These are phyloP conservation scores for Aspidoscelis tigris DNA, from an alignment of 2,113 vertebrate genomes.

Conservation along the genomic window DNA sequence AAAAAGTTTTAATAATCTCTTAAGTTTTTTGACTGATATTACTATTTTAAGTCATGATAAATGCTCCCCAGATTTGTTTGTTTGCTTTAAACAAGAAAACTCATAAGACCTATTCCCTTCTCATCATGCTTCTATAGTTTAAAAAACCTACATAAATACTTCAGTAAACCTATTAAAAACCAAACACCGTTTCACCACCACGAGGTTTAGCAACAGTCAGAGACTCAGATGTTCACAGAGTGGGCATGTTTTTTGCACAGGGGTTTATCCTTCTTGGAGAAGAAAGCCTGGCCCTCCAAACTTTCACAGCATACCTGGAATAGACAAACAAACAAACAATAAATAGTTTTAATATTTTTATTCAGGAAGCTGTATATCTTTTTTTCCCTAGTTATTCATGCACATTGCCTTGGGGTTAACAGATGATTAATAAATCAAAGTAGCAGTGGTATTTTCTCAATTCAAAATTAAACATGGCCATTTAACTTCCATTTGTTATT, in stretches of 20 bases:
- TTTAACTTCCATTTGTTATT: too few relatives aligned
- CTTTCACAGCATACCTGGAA: slow-evolving; percentile 88
- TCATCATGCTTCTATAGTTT: slow-evolving; percentile 17
- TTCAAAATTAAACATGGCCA: too few relatives aligned
- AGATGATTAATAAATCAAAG: too few relatives aligned
- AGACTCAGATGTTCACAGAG: slow-evolving; percentile 85
- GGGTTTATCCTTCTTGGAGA: slow-evolving; percentile 95
- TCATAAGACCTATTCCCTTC: neutral
- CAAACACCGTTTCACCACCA: slow-evolving; percentile 49
- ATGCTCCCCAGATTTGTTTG: slow-evolving; percentile 5
- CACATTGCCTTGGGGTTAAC: too few relatives aligned
- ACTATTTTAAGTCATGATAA: slow-evolving; percentile 22
- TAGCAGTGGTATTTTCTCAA: too few relatives aligned
- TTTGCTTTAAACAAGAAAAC: neutral
- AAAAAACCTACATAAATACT: slow-evolving; percentile 60
- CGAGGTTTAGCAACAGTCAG: slow-evolving; percentile 26
- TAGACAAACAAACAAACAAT: slow-evolving; percentile 9
- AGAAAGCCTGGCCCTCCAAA: slow-evolving; percentile 92
- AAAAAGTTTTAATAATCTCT: neutral
- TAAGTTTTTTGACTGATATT: slow-evolving; percentile 14
- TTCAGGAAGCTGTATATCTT: too few relatives aligned
- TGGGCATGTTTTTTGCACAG: slow-evolving; percentile 96
- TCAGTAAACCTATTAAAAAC: slow-evolving; percentile 46
- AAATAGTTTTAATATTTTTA: neutral
- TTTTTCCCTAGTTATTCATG: too few relatives aligned